Base-by-base conservation (phyloP, 2,797 vertebrate species). In the Monodelphis domestica region DNA sequence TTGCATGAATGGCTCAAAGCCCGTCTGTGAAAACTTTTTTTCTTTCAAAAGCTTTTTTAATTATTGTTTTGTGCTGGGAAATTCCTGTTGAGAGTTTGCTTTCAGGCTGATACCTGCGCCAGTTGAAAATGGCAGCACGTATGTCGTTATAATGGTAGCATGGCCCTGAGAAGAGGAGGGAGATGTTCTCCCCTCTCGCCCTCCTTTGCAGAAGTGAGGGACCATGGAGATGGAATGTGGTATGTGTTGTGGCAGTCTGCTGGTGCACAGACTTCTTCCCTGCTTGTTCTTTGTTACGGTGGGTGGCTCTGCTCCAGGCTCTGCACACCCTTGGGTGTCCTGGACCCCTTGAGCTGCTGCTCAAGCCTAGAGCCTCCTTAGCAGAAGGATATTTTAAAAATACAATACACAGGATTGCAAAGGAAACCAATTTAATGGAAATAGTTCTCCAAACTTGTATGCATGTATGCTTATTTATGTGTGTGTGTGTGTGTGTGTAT, bases 21-120 rank as follows among this genome's bases (percentile, higher is more conserved):
- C 96, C 90, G 91, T 78, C 56, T 91, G 54, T 93, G 92, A 95
- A 94, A 97, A 95, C 63, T 91, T 98, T 10, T 10, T 87, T 93
- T 51, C 70, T 88, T 30, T 88, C 38, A 45, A 90, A 91, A 14
- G 30, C 45, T 2, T 88, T 88, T 53, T 53, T 88, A 89, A 93
- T 63, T 70, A 87, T 88, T 87, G 30, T 95, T 91, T 95, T 93
- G n/a, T 92, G 94, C 91, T 89, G 38, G 51, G 30, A 94, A 96
- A 89, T 90, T 52, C 63, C 92, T 1, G 0, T 92, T 91, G 78
- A 91, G 90, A 92, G 30, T 54, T 33, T 90, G 50, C 91, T 96
- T 88, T 92, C 88, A 95, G 89, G 54, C 29, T 51, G 30, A 45
- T 26, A 2, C 3, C 38, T 45, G 21, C 45, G 70, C 38, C 70